A percentile compares a stretch with the other conserved stretches of the same genome.
These are phyloP conservation scores for Sepiola atlantica DNA, from an alignment of 2,888 invertebrate genomes.

Conservation along the genomic window DNA sequence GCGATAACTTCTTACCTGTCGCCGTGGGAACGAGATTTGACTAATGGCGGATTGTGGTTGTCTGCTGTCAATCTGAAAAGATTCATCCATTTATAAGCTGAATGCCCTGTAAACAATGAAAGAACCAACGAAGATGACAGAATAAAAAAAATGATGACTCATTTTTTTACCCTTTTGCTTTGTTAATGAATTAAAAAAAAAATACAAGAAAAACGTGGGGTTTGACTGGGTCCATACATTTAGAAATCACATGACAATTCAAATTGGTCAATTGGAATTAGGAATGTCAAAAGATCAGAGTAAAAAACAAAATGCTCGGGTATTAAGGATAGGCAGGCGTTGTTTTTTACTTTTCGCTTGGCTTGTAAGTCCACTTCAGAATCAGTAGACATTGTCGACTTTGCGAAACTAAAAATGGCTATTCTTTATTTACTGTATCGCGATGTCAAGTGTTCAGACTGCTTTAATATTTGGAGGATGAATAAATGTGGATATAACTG, in stretches of 20 bases:
- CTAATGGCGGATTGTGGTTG: background rate
- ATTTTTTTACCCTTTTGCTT: no score
- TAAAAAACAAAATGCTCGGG: background rate
- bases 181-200: background rate
- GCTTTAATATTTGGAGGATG: background rate
- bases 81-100: background rate
- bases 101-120: background rate
- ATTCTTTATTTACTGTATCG: background rate
- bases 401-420: background rate
- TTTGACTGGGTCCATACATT: background rate
- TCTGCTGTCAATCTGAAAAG: background rate
- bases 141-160: background rate
- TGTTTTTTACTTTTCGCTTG: background rate
- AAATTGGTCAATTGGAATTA: background rate
- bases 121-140: background rate
- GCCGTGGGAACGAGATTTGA: background rate
- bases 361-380: background rate
- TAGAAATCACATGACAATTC: background rate
- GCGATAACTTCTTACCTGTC: background rate
- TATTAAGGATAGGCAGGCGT: background rate
- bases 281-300: background rate
- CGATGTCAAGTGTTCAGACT: background rate
- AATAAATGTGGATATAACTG: background rate
- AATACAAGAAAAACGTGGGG: background rate
- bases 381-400: background rate